Percentiles rank a stretch among this genome's conserved stretches.
Conservation (phyloP, 2,888 invertebrate species). For the Drosophila ezoana region DNA sequence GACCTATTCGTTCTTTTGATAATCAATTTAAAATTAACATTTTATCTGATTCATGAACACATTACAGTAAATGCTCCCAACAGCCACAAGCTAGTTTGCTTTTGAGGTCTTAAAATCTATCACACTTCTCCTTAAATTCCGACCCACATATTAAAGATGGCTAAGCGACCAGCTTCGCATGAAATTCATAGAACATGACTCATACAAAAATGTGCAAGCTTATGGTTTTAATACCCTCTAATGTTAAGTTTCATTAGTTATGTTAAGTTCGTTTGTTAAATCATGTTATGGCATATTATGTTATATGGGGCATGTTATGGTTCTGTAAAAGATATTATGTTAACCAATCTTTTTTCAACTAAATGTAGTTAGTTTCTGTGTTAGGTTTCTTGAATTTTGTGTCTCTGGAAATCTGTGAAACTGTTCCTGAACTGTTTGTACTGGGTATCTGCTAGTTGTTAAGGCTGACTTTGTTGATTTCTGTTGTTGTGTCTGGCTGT, state of each 20-base stretch:
- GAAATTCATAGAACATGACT: too few species aligned
- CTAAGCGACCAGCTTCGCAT: too few species aligned
- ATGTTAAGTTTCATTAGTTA: not conserved
- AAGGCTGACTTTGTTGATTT: not conserved
- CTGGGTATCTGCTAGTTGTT: conserved; percentile 16
- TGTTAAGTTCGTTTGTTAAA: not conserved
- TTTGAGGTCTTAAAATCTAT: not conserved
- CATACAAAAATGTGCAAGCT: not conserved
- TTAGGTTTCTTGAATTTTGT: not conserved
- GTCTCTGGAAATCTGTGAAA: not conserved
- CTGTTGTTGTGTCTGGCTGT: conserved; percentile 4
- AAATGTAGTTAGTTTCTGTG: not conserved
- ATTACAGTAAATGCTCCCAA: too few species aligned
- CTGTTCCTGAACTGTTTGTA: not conserved
- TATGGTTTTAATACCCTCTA: not conserved
- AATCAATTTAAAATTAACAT: not conserved
- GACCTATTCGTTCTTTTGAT: too few species aligned
- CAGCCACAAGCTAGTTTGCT: not conserved
- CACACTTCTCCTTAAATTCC: too few species aligned
- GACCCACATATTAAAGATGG: not conserved
- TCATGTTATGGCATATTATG: not conserved
- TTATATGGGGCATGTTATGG: too few species aligned
- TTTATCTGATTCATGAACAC: too few species aligned
- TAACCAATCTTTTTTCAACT: not conserved
- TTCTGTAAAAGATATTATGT: too few species aligned